Conservation (phyloP, 2,888 invertebrate genomes). For the Dugesia japonica region DNA sequence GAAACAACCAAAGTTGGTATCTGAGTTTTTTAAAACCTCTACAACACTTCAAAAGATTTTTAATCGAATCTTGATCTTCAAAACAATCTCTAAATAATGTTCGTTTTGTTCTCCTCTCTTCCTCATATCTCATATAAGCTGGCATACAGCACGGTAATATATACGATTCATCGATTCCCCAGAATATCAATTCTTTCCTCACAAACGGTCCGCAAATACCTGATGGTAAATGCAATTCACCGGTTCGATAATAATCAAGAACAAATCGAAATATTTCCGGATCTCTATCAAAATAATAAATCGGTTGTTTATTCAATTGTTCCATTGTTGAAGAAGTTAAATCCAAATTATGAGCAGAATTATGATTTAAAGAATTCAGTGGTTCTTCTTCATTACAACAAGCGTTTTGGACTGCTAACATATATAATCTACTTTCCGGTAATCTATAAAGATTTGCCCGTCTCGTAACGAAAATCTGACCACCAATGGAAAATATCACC, state of each 20-base stretch:
- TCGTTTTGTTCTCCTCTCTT: conserved; percentile 27
- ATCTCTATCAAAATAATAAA: conserved; percentile 41
- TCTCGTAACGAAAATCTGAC: conserved; percentile 31
- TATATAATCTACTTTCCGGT: conserved; percentile 33
- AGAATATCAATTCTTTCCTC: conserved; percentile 43
- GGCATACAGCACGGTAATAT: conserved; percentile 45
- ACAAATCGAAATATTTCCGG: conserved; percentile 41
- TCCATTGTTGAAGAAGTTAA: conserved; percentile 12
- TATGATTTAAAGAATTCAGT: not conserved
- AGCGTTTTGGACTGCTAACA: conserved; percentile 28
- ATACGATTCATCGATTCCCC: conserved; percentile 43
- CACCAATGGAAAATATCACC: conserved; percentile 32
- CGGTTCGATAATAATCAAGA: conserved; percentile 42
- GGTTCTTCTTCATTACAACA: not conserved
- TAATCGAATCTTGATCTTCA: conserved; percentile 33
- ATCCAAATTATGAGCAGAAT: conserved; percentile 4
- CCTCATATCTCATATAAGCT: conserved; percentile 38
- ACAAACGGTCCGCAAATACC: conserved; percentile 47
- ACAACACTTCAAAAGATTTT: conserved; percentile 22
- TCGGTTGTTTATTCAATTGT: conserved; percentile 12
- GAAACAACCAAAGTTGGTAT: conserved; percentile 41
- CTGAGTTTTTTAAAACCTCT: conserved; percentile 13
- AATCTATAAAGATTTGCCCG: conserved; percentile 30
- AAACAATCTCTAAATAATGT: conserved; percentile 33
- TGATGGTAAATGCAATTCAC: conserved; percentile 45